Evolutionary conservation across 2,888 invertebrate genomes (phyloP).

Genomic region (Cactoblastis cactorum): DNA sequence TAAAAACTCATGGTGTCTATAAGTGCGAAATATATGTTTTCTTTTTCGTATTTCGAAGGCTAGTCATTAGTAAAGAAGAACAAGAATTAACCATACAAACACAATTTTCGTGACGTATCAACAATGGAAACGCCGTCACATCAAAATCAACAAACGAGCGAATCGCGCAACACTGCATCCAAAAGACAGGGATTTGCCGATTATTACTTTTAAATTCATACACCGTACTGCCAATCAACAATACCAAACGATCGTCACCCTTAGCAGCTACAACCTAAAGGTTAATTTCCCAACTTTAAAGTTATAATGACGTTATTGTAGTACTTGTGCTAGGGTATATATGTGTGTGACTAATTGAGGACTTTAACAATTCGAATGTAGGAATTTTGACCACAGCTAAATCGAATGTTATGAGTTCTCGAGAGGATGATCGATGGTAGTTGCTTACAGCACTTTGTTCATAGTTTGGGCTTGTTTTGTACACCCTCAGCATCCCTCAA

Average conservation of each 20-base stretch:
- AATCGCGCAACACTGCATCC: conserved; percentile 55
- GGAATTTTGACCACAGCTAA: conserved; percentile 46
- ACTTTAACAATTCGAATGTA: conserved; percentile 66
- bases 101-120: conserved; percentile 21
- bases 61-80: too few species aligned
- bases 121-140: conserved; percentile 55
- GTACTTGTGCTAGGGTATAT: conserved; percentile 64
- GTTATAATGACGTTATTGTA: conserved; percentile 58
- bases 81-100: too few species aligned
- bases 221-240: conserved; percentile 29
- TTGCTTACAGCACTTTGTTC: background rate
- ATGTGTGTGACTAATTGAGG: conserved; percentile 62
- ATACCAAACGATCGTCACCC: background rate
- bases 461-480: background rate
- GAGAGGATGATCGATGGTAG: conserved; percentile 7
- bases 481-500: background rate
- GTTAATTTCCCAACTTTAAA: conserved; percentile 8
- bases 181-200: conserved; percentile 64
- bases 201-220: conserved; percentile 75
- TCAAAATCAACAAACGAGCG: conserved; percentile 65
- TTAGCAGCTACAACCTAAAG: background rate
- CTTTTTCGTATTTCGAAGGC: too few species aligned
- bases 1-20: too few species aligned
- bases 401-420: conserved; percentile 18
- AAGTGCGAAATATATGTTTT: too few species aligned